Evolutionary conservation across 1,140 invertebrate species (phyloP), one percentile per base, ranked within the genome.

Genomic region (Heliconius eleuchia): DNA sequence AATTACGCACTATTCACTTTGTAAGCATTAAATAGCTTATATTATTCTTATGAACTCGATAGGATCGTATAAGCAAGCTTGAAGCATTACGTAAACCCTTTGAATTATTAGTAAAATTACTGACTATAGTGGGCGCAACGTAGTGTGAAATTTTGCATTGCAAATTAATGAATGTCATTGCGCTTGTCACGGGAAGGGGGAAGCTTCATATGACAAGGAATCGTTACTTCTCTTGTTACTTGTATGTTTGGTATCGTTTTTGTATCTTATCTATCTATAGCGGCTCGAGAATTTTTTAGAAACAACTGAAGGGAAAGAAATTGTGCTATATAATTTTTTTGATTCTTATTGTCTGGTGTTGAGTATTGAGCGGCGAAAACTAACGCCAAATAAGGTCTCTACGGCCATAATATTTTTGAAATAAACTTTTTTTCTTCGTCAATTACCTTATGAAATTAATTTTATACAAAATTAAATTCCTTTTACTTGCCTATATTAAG

Each of bases 81-180:
- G 60, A 66, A 66, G 23, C 55, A 6, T n/a, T 30, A 66, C 60
- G 60, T 30, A 66, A 66, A 66, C 27, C 30, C 4, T 52, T 52
- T 30, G 60, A 66, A 16, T 66, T 60, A 27, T 60, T 66, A 30
- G 60, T 30, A 4, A 66, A 66, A 30, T 66, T 66, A 66, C 60
- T 16, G 23, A 30, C 60, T 66, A 30, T 6, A 66, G 23, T 66
- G 60, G 27, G 27, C 60, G 60, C 27, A 66, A 30, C 60, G 60
- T 66, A 30, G 23, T 66, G 23, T 66, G 27, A 66, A 66, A 66
- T 66, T 30, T 30, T 66, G 60, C 60, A 66, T 66, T 66, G 60
- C 60, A 66, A 66, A 66, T 66, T 66, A 66, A 66, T 66, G 60
- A 66, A 66, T 66, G 60, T 66, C 60, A 66, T 23, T 66, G 60